These are phyloP conservation scores for Nautilus pompilius DNA, from an alignment of 1,140 invertebrate genomes.

Conservation along the genomic window DNA sequence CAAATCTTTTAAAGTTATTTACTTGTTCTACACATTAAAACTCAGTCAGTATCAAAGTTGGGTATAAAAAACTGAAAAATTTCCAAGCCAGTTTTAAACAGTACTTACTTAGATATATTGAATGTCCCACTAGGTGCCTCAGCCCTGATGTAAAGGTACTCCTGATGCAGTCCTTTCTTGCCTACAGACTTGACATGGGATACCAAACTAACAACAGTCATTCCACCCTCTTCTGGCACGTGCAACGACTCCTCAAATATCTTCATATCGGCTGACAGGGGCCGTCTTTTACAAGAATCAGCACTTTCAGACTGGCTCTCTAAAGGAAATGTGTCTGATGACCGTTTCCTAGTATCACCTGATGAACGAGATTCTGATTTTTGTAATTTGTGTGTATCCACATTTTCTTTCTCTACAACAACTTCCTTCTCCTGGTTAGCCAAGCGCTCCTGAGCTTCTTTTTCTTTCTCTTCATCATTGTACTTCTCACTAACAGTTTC, in stretches of 20 bases:
- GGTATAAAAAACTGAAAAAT: too few species aligned
- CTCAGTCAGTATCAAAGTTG: too few species aligned
- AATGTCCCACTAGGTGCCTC: slow-evolving; percentile 76
- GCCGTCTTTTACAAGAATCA: slow-evolving; percentile 33
- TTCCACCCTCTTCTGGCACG: slow-evolving; percentile 54
- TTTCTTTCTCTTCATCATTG: slow-evolving; percentile 47
- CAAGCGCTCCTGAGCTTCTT: slow-evolving; percentile 32
- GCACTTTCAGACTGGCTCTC: slow-evolving; percentile 7
- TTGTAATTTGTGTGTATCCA: slow-evolving; percentile 9
- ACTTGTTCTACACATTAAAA: too few species aligned
- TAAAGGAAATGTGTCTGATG: slow-evolving; percentile 9
- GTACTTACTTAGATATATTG: slow-evolving; percentile 52
- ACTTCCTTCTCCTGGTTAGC: slow-evolving; percentile 33
- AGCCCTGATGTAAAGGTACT: slow-evolving; percentile 76
- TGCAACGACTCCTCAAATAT: slow-evolving; percentile 45
- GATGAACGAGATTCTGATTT: slow-evolving; percentile 26
- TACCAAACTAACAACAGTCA: slow-evolving; percentile 74
- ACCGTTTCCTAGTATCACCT: slow-evolving; percentile 22
- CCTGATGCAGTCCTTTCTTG: slow-evolving; percentile 73
- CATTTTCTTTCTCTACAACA: slow-evolving; percentile 29
- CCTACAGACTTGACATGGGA: slow-evolving; percentile 72
- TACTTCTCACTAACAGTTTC: slow-evolving; percentile 54
- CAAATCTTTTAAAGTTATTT: too few species aligned
- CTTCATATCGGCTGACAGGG: slow-evolving; percentile 26
- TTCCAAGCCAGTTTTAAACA: background rate